Conservation (phyloP, 2,113 vertebrate species). For the Leptosomus discolor region DNA sequence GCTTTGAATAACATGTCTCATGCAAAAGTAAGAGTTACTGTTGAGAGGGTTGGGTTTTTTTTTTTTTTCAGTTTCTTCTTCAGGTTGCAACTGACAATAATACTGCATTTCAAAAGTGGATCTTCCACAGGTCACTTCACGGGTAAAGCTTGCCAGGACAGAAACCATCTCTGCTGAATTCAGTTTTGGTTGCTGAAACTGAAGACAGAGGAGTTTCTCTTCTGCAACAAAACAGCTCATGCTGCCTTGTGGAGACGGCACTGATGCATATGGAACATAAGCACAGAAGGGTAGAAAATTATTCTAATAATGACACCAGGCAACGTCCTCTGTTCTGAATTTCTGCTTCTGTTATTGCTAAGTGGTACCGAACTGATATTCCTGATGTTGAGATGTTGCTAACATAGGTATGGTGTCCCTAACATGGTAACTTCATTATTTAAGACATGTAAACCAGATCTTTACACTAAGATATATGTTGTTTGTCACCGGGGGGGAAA, state of each 20-base stretch:
- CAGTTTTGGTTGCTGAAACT: not conserved
- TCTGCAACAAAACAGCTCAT: not conserved
- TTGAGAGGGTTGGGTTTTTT: not conserved
- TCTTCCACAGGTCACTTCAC: not conserved
- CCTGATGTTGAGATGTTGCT: not conserved
- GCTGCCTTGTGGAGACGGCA: not conserved
- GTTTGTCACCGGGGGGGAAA: fast-evolving
- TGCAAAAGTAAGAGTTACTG: not conserved
- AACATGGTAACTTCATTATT: not conserved
- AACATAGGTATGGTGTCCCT: not conserved
- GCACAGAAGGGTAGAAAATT: not conserved
- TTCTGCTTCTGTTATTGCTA: not conserved
- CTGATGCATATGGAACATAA: not conserved
- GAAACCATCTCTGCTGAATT: not conserved
- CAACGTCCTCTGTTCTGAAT: not conserved
- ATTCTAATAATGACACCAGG: not conserved
- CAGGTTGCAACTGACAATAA: not conserved
- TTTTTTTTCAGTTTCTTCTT: not conserved
- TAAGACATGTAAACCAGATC: not conserved
- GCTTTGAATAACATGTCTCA: not conserved
- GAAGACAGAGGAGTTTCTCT: not conserved
- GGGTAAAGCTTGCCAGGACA: not conserved
- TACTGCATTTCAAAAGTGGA: not conserved
- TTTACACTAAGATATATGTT: not conserved
- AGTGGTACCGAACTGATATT: not conserved